Percentiles rank a stretch among this genome's conserved stretches.
Conservation (phyloP, 2,888 invertebrate species). For the Xylota segnis region DNA sequence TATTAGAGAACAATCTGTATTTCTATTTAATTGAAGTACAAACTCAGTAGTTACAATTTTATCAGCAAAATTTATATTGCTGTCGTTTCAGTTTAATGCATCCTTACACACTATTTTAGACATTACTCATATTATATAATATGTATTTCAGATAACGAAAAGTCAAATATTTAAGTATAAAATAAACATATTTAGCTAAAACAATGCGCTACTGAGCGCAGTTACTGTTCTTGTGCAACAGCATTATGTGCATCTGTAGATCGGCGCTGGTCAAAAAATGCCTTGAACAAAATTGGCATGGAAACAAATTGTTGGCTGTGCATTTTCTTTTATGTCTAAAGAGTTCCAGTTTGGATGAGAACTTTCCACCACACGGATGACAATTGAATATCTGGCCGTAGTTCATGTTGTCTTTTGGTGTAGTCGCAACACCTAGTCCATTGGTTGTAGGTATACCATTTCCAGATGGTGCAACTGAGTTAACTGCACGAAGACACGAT, state of each 20-base stretch:
- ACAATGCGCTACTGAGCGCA: slow-evolving; percentile 25
- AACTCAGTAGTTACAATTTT: not conserved
- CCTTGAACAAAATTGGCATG: slow-evolving; percentile 77
- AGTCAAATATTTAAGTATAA: not conserved
- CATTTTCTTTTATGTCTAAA: slow-evolving; percentile 78
- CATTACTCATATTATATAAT: not conserved
- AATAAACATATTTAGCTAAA: not conserved
- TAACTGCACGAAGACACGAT: slow-evolving; percentile 3
- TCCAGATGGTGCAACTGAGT: not conserved
- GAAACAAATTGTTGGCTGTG: slow-evolving; percentile 77
- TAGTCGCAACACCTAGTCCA: slow-evolving; percentile 20
- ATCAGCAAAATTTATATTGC: slow-evolving; percentile 27
- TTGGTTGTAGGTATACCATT: slow-evolving; percentile 33
- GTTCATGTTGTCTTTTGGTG: slow-evolving; percentile 76
- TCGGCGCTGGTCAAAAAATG: slow-evolving; percentile 78
- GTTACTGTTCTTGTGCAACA: slow-evolving; percentile 74
- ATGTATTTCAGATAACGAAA: slow-evolving; percentile 8
- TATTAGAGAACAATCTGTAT: not conserved
- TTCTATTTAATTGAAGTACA: not conserved
- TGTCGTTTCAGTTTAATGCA: slow-evolving; percentile 7
- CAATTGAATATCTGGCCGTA: slow-evolving; percentile 77
- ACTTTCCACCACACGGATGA: slow-evolving; percentile 78
- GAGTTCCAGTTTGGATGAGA: slow-evolving; percentile 77
- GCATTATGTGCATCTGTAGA: slow-evolving; percentile 78
- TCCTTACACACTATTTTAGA: slow-evolving; percentile 27